phyloP scores from a whole-genome alignment of 2,797 vertebrate genomes.

The Podargus strigoides region DNA sequence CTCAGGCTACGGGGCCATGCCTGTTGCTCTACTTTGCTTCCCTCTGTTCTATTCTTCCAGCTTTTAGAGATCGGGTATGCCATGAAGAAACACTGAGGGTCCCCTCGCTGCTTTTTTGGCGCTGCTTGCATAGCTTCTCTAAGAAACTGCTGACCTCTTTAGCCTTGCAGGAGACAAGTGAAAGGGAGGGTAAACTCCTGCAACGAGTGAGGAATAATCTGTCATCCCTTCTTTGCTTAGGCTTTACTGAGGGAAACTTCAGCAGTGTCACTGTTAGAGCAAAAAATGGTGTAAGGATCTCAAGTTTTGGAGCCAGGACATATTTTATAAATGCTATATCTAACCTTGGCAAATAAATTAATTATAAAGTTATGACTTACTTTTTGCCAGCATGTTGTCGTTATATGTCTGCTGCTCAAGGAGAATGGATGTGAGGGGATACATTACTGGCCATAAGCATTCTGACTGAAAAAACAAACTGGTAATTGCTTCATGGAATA shows the following conservation, averaged over 20 bases:
- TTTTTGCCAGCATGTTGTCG: slow-evolving; percentile 30
- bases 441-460: neutral
- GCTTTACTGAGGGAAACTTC: neutral
- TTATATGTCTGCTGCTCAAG: slow-evolving; percentile 8
- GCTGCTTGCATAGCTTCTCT: neutral
- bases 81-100: neutral
- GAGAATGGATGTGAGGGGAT: neutral
- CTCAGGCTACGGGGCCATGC: neutral
- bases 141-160: neutral
- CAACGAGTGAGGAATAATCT: neutral
- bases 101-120: neutral
- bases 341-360: neutral
- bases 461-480: slow-evolving; percentile 15
- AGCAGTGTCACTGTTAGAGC: neutral
- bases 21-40: neutral
- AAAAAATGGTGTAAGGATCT: neutral
- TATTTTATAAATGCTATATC: neutral
- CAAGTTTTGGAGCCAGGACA: neutral
- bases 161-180: neutral
- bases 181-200: neutral
- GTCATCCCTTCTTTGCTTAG: neutral
- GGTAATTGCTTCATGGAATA: neutral
- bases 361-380: neutral
- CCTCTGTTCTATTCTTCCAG: neutral
- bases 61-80: neutral